A percentile compares a stretch with the other conserved stretches of the same genome.
phyloP scores from a whole-genome alignment of 2,888 invertebrate species.

The Pasiphila rectangulata region DNA sequence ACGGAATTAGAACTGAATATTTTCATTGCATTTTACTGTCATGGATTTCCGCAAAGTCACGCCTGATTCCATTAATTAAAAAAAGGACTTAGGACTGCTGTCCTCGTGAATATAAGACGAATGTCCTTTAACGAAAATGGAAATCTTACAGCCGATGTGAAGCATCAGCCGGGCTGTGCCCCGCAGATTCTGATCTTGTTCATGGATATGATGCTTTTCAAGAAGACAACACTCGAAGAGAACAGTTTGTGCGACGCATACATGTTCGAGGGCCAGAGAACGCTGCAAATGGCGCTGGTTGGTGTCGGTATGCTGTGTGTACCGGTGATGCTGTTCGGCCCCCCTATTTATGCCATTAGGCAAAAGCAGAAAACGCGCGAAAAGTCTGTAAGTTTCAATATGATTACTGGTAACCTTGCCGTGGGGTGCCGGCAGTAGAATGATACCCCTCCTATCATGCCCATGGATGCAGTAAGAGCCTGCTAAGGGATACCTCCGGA shows the following conservation, averaged over 20 bases:
- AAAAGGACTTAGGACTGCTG: too few species aligned
- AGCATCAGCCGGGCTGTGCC: constrained; percentile 76
- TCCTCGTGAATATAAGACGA: too few species aligned
- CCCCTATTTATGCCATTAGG: constrained; percentile 81
- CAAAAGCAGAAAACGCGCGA: constrained; percentile 35
- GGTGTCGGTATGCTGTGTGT: constrained; percentile 82
- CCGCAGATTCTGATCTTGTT: constrained; percentile 88
- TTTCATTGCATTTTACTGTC: too few species aligned
- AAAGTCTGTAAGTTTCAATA: constrained; percentile 40
- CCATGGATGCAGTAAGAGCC: too few species aligned
- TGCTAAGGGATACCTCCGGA: too few species aligned
- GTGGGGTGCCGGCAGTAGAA: too few species aligned
- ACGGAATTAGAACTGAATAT: too few species aligned
- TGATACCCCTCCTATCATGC: too few species aligned
- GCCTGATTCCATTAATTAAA: too few species aligned
- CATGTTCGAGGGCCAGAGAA: constrained; percentile 78
- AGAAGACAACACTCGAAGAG: constrained; percentile 42
- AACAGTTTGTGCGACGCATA: constrained; percentile 70
- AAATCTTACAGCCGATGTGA: constrained; percentile 5
- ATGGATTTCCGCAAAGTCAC: too few species aligned
- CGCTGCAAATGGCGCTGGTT: constrained; percentile 82
- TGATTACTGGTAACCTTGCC: too few species aligned
- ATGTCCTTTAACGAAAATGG: background rate
- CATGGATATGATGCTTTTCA: constrained; percentile 87
- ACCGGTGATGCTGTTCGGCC: constrained; percentile 87